phyloP scores from a whole-genome alignment of 92 coral and sea anemone genomes.

The Epizoanthus ramosus region DNA sequence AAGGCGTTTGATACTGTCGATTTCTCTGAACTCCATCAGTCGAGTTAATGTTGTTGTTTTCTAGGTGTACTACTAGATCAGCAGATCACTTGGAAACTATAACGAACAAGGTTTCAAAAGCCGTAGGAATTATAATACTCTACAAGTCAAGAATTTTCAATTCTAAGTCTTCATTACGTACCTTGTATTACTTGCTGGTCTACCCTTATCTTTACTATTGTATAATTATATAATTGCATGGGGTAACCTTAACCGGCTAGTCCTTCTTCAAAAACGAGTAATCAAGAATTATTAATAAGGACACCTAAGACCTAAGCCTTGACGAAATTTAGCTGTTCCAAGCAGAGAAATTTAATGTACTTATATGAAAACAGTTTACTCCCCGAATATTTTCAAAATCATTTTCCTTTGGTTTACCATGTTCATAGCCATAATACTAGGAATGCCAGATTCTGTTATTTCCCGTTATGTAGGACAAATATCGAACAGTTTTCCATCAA shows the following conservation, averaged over 20 bases:
- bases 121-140: slow-evolving; percentile 27
- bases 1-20: too few species aligned
- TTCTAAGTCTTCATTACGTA: slow-evolving; percentile 5
- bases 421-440: not conserved
- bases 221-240: slow-evolving; percentile 1
- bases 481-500: not conserved
- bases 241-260: slow-evolving; percentile 21
- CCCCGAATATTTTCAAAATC: not conserved
- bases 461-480: not conserved
- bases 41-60: too few species aligned
- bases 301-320: slow-evolving; percentile 5
- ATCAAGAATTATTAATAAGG: slow-evolving; percentile 19
- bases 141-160: slow-evolving; percentile 25
- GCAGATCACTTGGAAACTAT: slow-evolving; percentile 26
- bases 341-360: not conserved
- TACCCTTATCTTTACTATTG: slow-evolving; percentile 27
- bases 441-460: not conserved
- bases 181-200: slow-evolving; percentile 3
- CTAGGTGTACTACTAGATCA: slow-evolving; percentile 25
- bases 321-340: not conserved
- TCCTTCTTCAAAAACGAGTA: slow-evolving; percentile 11
- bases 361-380: not conserved
- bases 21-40: too few species aligned
- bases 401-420: not conserved
- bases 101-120: slow-evolving; percentile 27